A percentile compares a stretch with the other conserved stretches of the same genome.
phyloP scores from a whole-genome alignment of 2,888 invertebrate genomes.

The Nephrotoma appendiculata region DNA sequence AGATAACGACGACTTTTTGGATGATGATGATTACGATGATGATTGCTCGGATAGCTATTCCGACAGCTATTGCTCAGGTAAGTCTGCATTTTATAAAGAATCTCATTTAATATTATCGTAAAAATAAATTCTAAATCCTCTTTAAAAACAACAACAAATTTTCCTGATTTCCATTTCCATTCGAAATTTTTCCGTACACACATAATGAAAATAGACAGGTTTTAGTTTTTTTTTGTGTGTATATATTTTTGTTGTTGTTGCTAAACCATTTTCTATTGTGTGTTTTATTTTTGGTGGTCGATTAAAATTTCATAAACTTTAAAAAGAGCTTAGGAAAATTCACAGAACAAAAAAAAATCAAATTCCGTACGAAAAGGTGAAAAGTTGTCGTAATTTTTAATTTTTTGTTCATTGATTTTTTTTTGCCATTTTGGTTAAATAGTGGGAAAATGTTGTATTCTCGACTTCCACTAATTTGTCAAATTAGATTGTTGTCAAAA shows the following conservation, averaged over 20 bases:
- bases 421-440: neutral
- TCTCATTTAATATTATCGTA: neutral
- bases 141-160: neutral
- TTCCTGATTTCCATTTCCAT: neutral
- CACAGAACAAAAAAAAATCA: too few species aligned
- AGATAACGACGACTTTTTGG: neutral
- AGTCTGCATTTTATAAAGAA: slow-evolving; percentile 14
- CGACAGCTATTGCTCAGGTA: slow-evolving; percentile 32
- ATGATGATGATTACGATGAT: slow-evolving; percentile 1
- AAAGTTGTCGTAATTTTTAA: neutral
- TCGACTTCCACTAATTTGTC: neutral
- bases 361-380: neutral
- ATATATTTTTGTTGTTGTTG: neutral
- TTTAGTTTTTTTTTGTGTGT: neutral
- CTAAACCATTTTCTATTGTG: neutral
- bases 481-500: neutral
- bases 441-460: neutral
- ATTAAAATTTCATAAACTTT: neutral
- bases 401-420: neutral
- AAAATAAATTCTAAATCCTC: neutral
- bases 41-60: slow-evolving; percentile 21
- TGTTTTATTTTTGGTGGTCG: neutral
- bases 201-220: neutral
- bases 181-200: neutral
- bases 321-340: neutral